phyloP scores from a whole-genome alignment of 2,113 vertebrate genomes.

The Diphyllodes magnificus region DNA sequence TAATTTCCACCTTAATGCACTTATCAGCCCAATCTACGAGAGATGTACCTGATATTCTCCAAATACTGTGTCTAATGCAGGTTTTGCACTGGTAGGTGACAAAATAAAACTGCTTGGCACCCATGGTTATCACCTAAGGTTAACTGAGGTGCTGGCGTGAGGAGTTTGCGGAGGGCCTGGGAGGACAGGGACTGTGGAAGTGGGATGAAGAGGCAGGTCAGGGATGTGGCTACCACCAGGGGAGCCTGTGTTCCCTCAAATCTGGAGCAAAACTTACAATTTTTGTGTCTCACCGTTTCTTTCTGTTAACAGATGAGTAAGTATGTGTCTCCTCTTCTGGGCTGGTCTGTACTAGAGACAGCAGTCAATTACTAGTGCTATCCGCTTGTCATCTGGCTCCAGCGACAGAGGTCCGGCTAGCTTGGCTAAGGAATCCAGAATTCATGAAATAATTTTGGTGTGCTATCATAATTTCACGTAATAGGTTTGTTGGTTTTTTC shows the following conservation, averaged over 20 bases:
- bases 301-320: neutral
- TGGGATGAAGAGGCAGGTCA: neutral
- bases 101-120: neutral
- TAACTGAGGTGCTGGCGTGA: neutral
- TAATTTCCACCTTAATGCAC: neutral
- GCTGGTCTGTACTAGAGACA: neutral
- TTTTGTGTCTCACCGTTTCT: neutral
- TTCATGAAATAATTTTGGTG: neutral
- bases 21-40: rapidly evolving
- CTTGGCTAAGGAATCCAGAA: neutral
- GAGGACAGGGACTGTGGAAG: neutral
- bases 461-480: neutral
- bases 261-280: neutral
- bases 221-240: neutral
- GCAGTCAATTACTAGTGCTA: neutral
- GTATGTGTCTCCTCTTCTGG: neutral
- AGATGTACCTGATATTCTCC: neutral
- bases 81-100: neutral
- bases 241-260: rapidly evolving
- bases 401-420: rapidly evolving
- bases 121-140: neutral
- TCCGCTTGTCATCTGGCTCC: rapidly evolving
- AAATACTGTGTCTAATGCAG: neutral
- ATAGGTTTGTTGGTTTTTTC: neutral
- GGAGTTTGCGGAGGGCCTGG: rapidly evolving